A percentile compares a stretch with the other conserved stretches of the same genome.
phyloP scores from a whole-genome alignment of 2,113 vertebrate genomes.

The Chaenogobius annularis region DNA sequence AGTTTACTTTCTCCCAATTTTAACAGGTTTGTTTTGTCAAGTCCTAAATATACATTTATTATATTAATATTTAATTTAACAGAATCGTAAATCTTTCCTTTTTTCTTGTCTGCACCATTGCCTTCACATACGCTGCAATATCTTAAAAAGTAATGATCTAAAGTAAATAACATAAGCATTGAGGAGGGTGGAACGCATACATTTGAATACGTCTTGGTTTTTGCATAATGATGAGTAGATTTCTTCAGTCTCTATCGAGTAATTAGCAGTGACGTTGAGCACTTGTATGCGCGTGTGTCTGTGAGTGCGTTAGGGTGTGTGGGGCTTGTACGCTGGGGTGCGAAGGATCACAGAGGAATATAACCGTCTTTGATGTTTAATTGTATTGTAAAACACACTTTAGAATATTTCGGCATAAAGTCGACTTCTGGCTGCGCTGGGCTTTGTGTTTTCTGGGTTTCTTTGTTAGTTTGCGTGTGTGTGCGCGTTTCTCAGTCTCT shows the following conservation, averaged over 20 bases:
- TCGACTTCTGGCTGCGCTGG: conserved; percentile 69
- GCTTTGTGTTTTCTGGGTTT: conserved; percentile 68
- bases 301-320: conserved; percentile 67
- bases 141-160: conserved; percentile 43
- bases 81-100: conserved; percentile 21
- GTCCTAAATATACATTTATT: conserved; percentile 47
- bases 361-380: conserved; percentile 83
- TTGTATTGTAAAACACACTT: conserved; percentile 83
- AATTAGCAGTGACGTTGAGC: conserved; percentile 75
- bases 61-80: conserved; percentile 64
- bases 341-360: conserved; percentile 82
- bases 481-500: conserved; percentile 47
- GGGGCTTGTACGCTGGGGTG: conserved; percentile 75
- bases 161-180: conserved; percentile 64
- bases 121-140: conserved; percentile 42
- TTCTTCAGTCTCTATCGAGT: conserved; percentile 74
- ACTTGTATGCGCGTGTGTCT: conserved; percentile 62
- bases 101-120: conserved; percentile 39
- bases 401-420: conserved; percentile 82
- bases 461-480: conserved; percentile 69
- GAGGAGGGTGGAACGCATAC: conserved; percentile 61
- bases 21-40: conserved; percentile 55
- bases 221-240: conserved; percentile 73
- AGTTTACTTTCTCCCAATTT: neutral
- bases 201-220: conserved; percentile 72